Evolutionary conservation across 2,888 invertebrate species (phyloP), one percentile per base, ranked within the genome.

Genomic region (Flabesymbios commensalis): DNA sequence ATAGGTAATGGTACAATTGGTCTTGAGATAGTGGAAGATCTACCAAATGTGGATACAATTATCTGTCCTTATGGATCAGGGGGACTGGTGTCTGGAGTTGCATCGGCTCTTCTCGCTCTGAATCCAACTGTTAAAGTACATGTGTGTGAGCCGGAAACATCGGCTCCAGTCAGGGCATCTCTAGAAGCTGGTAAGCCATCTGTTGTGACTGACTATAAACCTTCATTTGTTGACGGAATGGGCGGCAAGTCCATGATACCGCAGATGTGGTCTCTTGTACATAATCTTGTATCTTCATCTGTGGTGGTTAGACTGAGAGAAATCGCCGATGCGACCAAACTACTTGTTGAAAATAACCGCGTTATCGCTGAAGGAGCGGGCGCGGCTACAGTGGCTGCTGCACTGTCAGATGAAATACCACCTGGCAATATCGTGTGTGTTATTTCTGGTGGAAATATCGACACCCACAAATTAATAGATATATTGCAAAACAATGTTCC

Each of bases 1-100:
- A n/a, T 42, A 78, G 79, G 79, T 31, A 78, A 80, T 73, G 80
- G 76, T 22, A 77, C 78, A 31, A 74, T 75, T 41, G 80, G 78
- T 1, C 56, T 80, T 24, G 80, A 80, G 59, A 78, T 80, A 29
- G 56, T 75, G 48, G 78, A 78, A 49, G 75, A 77, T 47, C 70
- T 80, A 4, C 77, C 77, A n/a, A 74, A 77, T 2, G 76, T 77
- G 1, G 76, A 78, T 67, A 65, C 75, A 19, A 72, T 80, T 4
- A 72, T 80, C 26, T 71, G 75, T 26, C 80, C 80, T 1, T 80
- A 72, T 60, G 80, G 80, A 10, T 77, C 78, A 7, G 80, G 80
- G 19, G 80, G 76, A 3, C 57, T 78, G 19, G 68, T 71, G n/a
- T 71, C 71, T 57, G 79, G 79, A 3, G 74, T 79, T 32, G 77